Evolutionary conservation across 2,888 invertebrate genomes (phyloP).

Genomic region (Homarus gammarus): DNA sequence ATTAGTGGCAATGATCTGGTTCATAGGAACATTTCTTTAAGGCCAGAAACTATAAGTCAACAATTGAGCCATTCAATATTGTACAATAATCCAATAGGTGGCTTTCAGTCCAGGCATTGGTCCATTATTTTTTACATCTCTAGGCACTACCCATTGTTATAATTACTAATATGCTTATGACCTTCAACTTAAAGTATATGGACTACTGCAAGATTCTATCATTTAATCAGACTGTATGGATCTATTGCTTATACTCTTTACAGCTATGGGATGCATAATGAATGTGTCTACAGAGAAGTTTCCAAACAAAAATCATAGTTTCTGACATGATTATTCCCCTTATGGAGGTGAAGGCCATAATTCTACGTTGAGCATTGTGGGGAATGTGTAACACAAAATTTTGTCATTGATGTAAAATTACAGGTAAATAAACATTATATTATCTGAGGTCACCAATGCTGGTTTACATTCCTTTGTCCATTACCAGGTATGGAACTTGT

Average conservation of each 20-base stretch:
- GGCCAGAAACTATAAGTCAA: slow-evolving; percentile 35
- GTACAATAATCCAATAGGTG: slow-evolving; percentile 28
- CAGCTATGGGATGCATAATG: not conserved
- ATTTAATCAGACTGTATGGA: not conserved
- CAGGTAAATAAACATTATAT: not conserved
- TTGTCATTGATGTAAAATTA: not conserved
- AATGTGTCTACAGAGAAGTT: not conserved
- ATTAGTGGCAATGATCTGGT: slow-evolving; percentile 28
- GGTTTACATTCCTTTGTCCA: not conserved
- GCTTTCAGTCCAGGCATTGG: slow-evolving; percentile 36
- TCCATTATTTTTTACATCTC: slow-evolving; percentile 11
- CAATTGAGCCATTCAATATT: slow-evolving; percentile 42
- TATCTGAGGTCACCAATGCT: not conserved
- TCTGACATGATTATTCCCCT: not conserved
- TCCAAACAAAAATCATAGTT: slow-evolving; percentile 23
- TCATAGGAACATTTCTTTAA: slow-evolving; percentile 52
- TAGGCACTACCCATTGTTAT: not conserved
- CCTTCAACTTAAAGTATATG: slow-evolving; percentile 8
- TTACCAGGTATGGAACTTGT: not conserved
- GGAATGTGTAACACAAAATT: not conserved
- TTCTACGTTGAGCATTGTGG: slow-evolving; percentile 2
- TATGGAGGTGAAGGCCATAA: slow-evolving; percentile 18
- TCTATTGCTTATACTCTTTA: not conserved
- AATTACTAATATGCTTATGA: not conserved
- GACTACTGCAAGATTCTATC: not conserved